Evolutionary conservation across 2,797 vertebrate genomes (phyloP).

Genomic region (Chrosomus eos): DNA sequence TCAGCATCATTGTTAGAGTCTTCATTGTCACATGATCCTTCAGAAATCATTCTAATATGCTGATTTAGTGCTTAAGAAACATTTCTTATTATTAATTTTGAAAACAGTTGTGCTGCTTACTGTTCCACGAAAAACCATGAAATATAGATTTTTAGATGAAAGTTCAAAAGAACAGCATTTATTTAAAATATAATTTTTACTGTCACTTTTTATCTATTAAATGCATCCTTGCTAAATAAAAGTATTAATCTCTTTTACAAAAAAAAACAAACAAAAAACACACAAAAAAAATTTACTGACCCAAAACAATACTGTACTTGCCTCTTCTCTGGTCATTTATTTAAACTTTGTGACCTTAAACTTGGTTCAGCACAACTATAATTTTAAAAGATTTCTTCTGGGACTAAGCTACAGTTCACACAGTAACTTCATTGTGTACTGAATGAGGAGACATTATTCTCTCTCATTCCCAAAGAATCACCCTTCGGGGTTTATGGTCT

Average conservation of each 20-base stretch:
- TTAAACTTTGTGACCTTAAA: constrained; percentile 4
- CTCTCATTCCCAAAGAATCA: not conserved
- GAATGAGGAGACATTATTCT: constrained; percentile 11
- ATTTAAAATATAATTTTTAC: not conserved
- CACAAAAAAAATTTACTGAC: not conserved
- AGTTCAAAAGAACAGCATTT: not conserved
- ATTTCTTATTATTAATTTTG: not conserved
- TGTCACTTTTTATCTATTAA: not conserved
- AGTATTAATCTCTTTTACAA: not conserved
- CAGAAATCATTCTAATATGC: not conserved
- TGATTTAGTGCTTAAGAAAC: not conserved
- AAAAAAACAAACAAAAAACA: no score
- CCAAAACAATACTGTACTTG: not conserved
- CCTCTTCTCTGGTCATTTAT: constrained; percentile 3
- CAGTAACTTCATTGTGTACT: constrained; percentile 15
- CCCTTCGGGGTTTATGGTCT: not conserved
- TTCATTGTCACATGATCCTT: not conserved
- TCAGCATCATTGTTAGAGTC: not conserved
- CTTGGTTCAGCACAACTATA: constrained; percentile 12
- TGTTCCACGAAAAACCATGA: no score
- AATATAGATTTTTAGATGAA: not conserved
- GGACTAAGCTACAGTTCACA: constrained; percentile 4
- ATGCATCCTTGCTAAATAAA: not conserved
- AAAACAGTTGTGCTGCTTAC: not conserved
- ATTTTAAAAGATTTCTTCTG: constrained; percentile 8